phyloP scores from a whole-genome alignment of 2,888 invertebrate species.

The Tryphoninae sp. region DNA sequence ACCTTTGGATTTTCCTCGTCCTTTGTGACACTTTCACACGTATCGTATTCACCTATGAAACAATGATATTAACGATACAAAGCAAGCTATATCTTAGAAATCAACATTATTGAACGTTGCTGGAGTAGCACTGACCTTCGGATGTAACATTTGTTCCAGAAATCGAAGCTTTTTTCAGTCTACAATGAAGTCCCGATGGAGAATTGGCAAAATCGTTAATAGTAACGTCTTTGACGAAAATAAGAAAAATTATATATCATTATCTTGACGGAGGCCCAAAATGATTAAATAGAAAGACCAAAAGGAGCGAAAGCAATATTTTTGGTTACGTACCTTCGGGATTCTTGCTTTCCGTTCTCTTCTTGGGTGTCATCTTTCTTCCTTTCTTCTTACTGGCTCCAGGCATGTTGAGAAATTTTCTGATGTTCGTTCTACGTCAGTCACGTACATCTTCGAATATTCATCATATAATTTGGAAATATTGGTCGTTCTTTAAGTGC shows the following conservation, averaged over 20 bases:
- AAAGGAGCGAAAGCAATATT: not conserved
- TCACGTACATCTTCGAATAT: conserved; percentile 54
- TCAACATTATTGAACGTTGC: not conserved
- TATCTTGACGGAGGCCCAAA: not conserved
- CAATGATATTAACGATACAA: not conserved
- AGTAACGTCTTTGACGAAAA: conserved; percentile 84
- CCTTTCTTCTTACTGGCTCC: conserved; percentile 55
- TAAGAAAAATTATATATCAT: not conserved
- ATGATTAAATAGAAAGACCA: not conserved
- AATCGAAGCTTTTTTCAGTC: conserved; percentile 76
- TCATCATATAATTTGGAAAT: conserved; percentile 40
- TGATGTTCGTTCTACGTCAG: conserved; percentile 26
- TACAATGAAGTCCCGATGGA: conserved; percentile 73
- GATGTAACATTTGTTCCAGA: conserved; percentile 60
- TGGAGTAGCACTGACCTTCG: conserved; percentile 64
- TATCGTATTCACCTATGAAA: conserved; percentile 29
- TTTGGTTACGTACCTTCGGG: conserved; percentile 51
- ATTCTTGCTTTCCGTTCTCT: conserved; percentile 53
- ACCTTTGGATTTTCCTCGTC: conserved; percentile 41
- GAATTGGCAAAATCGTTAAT: conserved; percentile 87
- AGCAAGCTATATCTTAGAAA: not conserved
- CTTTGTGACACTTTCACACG: conserved; percentile 28
- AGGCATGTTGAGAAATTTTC: conserved; percentile 54
- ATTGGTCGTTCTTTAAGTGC: conserved; percentile 58
- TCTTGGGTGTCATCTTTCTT: conserved; percentile 61